phyloP scores from a whole-genome alignment of 2,888 invertebrate genomes.

The Tipula unca region DNA sequence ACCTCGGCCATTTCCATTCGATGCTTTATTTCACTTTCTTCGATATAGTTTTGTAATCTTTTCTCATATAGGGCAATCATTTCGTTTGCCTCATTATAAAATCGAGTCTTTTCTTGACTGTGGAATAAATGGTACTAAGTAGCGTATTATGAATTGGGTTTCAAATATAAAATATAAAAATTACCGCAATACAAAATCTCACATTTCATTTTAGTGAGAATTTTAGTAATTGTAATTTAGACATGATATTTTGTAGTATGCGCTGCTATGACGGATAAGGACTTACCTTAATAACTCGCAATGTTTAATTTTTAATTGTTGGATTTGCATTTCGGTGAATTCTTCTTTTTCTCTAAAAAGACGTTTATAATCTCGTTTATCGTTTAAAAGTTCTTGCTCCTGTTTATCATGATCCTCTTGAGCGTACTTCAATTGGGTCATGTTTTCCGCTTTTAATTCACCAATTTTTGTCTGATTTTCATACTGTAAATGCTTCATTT shows the following conservation, averaged over 20 bases:
- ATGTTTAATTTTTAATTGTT: constrained; percentile 36
- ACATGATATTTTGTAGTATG: neutral
- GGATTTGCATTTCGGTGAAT: constrained; percentile 36
- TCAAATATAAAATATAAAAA: too few relatives aligned
- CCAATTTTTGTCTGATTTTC: constrained; percentile 82
- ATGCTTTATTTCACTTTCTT: constrained; percentile 63
- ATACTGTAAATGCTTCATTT: constrained; percentile 86
- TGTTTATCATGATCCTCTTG: constrained; percentile 73
- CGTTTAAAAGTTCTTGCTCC: constrained; percentile 62
- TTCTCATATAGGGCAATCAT: constrained; percentile 47
- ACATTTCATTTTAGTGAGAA: neutral
- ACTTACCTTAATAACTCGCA: constrained; percentile 35
- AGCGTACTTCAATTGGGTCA: constrained; percentile 71
- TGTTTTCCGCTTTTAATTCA: constrained; percentile 73
- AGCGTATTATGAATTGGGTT: neutral
- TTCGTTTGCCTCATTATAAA: constrained; percentile 58
- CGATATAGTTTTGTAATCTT: constrained; percentile 60
- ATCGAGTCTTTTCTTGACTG: constrained; percentile 52
- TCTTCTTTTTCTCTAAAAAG: constrained; percentile 46
- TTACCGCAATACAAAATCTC: neutral
- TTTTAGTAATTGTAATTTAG: neutral
- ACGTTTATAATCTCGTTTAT: constrained; percentile 46
- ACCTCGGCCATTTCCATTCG: constrained; percentile 80
- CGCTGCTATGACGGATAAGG: constrained; percentile 8
- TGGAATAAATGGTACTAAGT: constrained; percentile 33